Percentiles rank a stretch among this genome's conserved stretches.
These are phyloP conservation scores for Trachemys scripta DNA, from an alignment of 2,113 vertebrate genomes.

Conservation along the genomic window DNA sequence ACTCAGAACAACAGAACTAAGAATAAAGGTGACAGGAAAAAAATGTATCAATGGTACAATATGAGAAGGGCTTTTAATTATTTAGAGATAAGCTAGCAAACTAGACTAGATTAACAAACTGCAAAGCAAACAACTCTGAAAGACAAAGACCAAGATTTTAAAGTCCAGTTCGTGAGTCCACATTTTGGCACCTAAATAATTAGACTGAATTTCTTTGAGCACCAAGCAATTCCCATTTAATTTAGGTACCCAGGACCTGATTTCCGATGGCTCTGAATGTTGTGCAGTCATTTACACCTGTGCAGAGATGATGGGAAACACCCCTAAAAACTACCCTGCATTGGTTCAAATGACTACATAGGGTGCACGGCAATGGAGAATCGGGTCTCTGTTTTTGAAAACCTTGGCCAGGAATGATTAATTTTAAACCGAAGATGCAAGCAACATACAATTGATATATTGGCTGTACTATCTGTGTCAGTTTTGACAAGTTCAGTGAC, in stretches of 20 bases:
- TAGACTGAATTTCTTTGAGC: background rate
- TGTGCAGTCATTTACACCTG: background rate
- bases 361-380: background rate
- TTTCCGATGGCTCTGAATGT: background rate
- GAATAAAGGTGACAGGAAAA: constrained; percentile 9
- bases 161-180: background rate
- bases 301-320: background rate
- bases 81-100: background rate
- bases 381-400: background rate
- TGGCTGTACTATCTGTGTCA: background rate
- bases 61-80: background rate
- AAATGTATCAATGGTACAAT: constrained; percentile 37
- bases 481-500: background rate
- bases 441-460: background rate
- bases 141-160: background rate
- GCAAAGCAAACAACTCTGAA: background rate
- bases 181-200: background rate
- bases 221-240: background rate
- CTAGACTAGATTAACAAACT: background rate
- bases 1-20: background rate
- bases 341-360: background rate
- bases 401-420: background rate
- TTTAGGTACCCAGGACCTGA: background rate
- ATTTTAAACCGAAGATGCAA: background rate
- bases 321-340: background rate